phyloP scores from a whole-genome alignment of 2,113 vertebrate species.

The Carassius auratus region DNA sequence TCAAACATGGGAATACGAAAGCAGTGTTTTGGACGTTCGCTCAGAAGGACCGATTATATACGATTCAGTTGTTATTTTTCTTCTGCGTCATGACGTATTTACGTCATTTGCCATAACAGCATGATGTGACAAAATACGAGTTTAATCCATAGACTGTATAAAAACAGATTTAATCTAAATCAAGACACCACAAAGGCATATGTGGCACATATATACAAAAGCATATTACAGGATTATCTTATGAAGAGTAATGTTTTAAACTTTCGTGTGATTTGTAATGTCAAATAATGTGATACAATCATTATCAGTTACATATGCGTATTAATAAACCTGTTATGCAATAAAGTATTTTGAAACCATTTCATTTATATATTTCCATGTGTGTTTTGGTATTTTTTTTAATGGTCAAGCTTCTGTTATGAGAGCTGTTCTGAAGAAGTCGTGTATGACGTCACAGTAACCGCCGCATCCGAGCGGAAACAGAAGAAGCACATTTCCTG shows the following conservation, averaged over 20 bases:
- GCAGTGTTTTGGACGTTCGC: neutral
- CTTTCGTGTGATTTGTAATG: neutral
- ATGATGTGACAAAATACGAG: neutral
- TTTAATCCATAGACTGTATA: neutral
- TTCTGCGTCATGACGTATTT: constrained; percentile 13
- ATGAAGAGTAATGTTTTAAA: neutral
- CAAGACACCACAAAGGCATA: neutral
- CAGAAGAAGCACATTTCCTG: constrained; percentile 61
- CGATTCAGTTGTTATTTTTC: neutral
- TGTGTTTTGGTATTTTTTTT: no score
- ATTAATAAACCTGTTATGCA: no score
- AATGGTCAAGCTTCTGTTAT: no score
- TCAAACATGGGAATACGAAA: neutral
- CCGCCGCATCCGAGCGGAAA: neutral
- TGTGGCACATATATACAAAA: neutral
- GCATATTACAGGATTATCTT: neutral
- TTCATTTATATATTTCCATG: no score
- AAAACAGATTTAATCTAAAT: no score
- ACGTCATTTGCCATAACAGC: neutral
- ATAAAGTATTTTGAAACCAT: no score
- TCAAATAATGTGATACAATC: neutral
- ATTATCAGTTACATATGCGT: neutral
- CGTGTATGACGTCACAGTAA: neutral
- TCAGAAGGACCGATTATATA: neutral
- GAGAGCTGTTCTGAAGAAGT: neutral